Conservation (phyloP, 2,113 vertebrate genomes). For the Takifugu bimaculatus region DNA sequence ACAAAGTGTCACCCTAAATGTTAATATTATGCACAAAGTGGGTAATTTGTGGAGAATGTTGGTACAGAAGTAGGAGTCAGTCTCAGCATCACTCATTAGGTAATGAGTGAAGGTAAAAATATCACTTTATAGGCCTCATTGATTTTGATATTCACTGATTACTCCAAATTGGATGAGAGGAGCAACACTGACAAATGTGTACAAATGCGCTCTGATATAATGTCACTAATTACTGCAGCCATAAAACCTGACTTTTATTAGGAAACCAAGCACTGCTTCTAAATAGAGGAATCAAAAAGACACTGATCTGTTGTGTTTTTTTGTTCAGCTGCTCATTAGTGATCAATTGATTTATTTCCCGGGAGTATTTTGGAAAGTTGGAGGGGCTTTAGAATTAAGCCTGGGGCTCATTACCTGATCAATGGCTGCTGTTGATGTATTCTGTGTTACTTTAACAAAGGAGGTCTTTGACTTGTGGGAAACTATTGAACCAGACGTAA, state of each 20-base stretch:
- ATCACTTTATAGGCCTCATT: too few relatives aligned
- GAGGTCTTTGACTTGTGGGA: slow-evolving; percentile 7
- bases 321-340: slow-evolving; percentile 10
- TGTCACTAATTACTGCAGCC: slow-evolving; percentile 25
- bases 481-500: slow-evolving; percentile 27
- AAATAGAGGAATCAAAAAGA: neutral
- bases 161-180: slow-evolving; percentile 17
- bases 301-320: neutral
- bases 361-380: slow-evolving; percentile 9
- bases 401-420: slow-evolving; percentile 23
- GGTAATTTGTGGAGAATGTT: too few relatives aligned
- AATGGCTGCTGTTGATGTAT: slow-evolving; percentile 13
- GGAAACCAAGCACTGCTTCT: too few relatives aligned
- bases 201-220: slow-evolving; percentile 21
- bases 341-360: slow-evolving; percentile 18
- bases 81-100: too few relatives aligned
- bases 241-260: neutral
- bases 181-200: slow-evolving; percentile 17
- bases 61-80: too few relatives aligned
- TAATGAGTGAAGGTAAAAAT: too few relatives aligned
- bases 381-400: slow-evolving; percentile 16
- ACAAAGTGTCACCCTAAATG: slow-evolving; percentile 9
- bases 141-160: slow-evolving; percentile 14
- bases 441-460: slow-evolving; percentile 1
- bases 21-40: too few relatives aligned